Percentiles rank a stretch among this genome's conserved stretches.
Evolutionary conservation across 2,113 vertebrate genomes (phyloP).

Genomic region (Mus musculus): DNA sequence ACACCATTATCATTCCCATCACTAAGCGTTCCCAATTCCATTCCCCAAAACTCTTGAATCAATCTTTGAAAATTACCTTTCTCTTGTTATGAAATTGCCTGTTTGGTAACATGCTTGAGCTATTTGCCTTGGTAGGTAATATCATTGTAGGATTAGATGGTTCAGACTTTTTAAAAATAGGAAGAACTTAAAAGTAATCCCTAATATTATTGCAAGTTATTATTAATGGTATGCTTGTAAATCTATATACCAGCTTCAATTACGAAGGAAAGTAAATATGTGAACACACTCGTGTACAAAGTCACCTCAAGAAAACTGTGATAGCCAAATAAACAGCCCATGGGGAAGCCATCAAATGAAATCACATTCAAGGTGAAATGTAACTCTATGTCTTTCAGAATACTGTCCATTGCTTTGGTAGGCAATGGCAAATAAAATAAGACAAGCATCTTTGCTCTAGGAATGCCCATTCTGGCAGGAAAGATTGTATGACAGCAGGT

Average conservation of each 20-base stretch:
- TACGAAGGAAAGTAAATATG: constrained; percentile 8
- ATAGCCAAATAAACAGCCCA: constrained; percentile 6
- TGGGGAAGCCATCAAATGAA: constrained; percentile 14
- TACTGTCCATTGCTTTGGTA: too few relatives aligned
- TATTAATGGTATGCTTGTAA: background rate
- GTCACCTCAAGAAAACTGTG: background rate
- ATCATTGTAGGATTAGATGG: background rate
- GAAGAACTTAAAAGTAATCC: constrained; percentile 39
- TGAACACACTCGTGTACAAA: background rate
- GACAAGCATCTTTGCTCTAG: background rate
- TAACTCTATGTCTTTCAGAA: background rate
- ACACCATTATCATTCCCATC: background rate
- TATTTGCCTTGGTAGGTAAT: constrained; percentile 14
- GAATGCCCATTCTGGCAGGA: background rate
- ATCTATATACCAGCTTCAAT: constrained; percentile 5
- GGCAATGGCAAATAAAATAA: background rate
- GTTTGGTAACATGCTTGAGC: background rate
- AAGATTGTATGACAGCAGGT: background rate
- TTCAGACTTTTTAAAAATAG: background rate
- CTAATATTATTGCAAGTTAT: background rate
- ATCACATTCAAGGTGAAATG: constrained; percentile 8
- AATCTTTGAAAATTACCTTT: background rate
- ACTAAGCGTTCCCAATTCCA: background rate
- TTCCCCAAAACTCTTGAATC: background rate
- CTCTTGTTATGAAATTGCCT: constrained; percentile 24